Percentiles rank a stretch among this genome's conserved stretches.
Evolutionary conservation across 23 tunicate species (phyloP).

Genomic region (Halocynthia roretzi): DNA sequence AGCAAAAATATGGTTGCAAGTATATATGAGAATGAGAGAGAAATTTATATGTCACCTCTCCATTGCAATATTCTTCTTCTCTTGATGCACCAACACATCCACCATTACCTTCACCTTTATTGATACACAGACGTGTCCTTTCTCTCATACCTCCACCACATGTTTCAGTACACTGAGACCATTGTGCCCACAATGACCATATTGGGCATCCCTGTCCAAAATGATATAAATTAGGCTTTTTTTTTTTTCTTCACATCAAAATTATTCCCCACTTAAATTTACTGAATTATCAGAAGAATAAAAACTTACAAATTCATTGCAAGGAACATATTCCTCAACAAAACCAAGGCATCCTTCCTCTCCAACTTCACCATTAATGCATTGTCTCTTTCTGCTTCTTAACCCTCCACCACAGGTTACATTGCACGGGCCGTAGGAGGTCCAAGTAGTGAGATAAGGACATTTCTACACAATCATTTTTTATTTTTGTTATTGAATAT

Average conservation of each 20-base stretch:
- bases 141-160: slow-evolving; percentile 67
- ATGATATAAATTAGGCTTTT: no score
- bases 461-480: slow-evolving; percentile 17
- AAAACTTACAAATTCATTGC: no score
- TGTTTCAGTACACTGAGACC: slow-evolving; percentile 46
- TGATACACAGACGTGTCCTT: slow-evolving; percentile 38
- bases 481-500: not conserved
- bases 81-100: slow-evolving; percentile 40
- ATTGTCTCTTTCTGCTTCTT: not conserved
- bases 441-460: slow-evolving; percentile 14
- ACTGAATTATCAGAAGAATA: no score
- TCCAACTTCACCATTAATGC: slow-evolving; percentile 14
- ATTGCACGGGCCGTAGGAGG: not conserved
- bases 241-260: no score
- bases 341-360: slow-evolving; percentile 16
- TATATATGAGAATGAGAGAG: not conserved
- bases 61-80: slow-evolving; percentile 11
- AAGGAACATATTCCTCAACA: not conserved
- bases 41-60: slow-evolving; percentile 16
- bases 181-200: slow-evolving; percentile 52
- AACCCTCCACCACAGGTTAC: slow-evolving; percentile 18
- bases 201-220: slow-evolving; percentile 44
- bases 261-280: no score
- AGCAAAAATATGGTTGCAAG: not conserved
- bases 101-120: slow-evolving; percentile 23